These are phyloP conservation scores for Machaerirhynchus nigripectus DNA, from an alignment of 2,113 vertebrate species.

Conservation along the genomic window DNA sequence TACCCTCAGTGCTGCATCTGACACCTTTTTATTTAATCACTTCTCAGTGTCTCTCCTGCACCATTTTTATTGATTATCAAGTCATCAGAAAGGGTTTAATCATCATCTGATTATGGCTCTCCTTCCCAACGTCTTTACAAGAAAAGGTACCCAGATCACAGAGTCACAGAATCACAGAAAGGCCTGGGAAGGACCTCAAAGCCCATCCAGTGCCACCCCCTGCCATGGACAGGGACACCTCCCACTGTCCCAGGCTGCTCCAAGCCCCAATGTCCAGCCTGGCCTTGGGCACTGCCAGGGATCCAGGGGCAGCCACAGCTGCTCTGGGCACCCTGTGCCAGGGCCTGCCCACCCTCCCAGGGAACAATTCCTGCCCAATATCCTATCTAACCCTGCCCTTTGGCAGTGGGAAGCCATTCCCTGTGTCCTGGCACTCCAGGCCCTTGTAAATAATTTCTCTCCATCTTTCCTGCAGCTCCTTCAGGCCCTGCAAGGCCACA, in stretches of 20 bases:
- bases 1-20: not conserved
- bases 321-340: not conserved
- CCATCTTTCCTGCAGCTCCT: not conserved
- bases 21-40: not conserved
- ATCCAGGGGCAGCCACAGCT: not conserved
- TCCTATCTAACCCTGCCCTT: not conserved
- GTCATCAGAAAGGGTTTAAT: not conserved
- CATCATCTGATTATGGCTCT: not conserved
- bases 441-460: not conserved
- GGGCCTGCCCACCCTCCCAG: not conserved
- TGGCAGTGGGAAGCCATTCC: not conserved
- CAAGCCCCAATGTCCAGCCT: not conserved
- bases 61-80: not conserved
- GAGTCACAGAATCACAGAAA: not conserved
- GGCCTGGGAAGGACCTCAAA: not conserved
- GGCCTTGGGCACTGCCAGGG: not conserved
- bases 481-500: not conserved
- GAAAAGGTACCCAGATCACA: not conserved
- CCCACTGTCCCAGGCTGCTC: not conserved
- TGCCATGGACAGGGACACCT: not conserved
- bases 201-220: rapidly evolving
- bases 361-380: not conserved
- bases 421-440: rapidly evolving
- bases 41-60: not conserved
- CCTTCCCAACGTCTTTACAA: not conserved